Percentiles rank a stretch among this genome's conserved stretches.
Evolutionary conservation across 2,888 invertebrate genomes (phyloP).

Genomic region (Mythimna ferrago): DNA sequence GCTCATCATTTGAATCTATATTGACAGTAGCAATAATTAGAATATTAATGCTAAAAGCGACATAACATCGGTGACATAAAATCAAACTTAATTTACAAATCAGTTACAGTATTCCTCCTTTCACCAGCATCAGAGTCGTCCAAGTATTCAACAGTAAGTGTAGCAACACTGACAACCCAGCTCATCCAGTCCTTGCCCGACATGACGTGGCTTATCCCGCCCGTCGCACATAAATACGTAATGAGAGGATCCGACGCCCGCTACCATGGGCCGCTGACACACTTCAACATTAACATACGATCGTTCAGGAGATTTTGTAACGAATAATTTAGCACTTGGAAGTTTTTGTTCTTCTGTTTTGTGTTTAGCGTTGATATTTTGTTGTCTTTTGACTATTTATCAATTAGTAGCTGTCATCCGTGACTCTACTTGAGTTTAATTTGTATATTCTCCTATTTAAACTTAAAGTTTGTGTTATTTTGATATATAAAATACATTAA

Average conservation of each 20-base stretch:
- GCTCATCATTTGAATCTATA: neutral
- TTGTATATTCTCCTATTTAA: too few species aligned
- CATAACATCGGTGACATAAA: too few species aligned
- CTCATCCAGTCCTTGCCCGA: conserved; percentile 62
- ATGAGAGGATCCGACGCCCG: conserved; percentile 71
- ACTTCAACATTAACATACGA: conserved; percentile 50
- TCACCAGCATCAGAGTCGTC: conserved; percentile 42
- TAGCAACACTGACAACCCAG: conserved; percentile 60
- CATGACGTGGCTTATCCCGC: conserved; percentile 70
- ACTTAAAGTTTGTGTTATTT: too few species aligned
- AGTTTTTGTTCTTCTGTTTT: conserved; percentile 26
- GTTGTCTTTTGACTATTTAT: neutral
- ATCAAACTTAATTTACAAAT: conserved; percentile 11
- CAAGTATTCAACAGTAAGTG: conserved; percentile 54
- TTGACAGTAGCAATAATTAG: neutral
- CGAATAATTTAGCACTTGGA: conserved; percentile 13
- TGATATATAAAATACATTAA: too few species aligned
- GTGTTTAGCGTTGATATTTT: neutral
- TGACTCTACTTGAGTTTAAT: too few species aligned
- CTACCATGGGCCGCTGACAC: conserved; percentile 61
- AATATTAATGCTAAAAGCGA: too few species aligned
- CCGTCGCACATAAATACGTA: conserved; percentile 75
- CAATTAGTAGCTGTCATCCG: too few species aligned
- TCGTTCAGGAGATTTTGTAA: conserved; percentile 39
- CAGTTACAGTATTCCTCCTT: conserved; percentile 20